Conservation (phyloP, 2,113 vertebrate genomes). For the Plotosus lineatus region DNA sequence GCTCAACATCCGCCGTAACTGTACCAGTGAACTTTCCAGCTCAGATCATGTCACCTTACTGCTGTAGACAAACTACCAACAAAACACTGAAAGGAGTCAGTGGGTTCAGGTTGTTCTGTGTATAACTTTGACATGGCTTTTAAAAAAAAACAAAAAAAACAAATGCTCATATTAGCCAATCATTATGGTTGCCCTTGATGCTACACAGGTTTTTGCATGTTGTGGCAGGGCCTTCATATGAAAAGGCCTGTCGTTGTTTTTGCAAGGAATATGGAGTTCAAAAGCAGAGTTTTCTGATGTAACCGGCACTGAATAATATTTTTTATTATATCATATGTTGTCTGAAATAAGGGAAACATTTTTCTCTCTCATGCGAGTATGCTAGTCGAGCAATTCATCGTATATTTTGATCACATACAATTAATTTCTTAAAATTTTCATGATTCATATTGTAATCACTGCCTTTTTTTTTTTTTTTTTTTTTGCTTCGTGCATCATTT, state of each 20-base stretch:
- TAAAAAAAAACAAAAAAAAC: too few relatives aligned
- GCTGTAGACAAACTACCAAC: not conserved
- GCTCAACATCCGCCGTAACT: constrained; percentile 8
- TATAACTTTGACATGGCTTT: not conserved
- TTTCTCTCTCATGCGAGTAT: not conserved
- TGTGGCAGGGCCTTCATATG: not conserved
- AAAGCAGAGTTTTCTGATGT: constrained; percentile 2
- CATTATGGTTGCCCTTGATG: not conserved
- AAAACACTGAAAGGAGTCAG: not conserved
- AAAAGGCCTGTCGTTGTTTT: not conserved
- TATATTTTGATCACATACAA: not conserved
- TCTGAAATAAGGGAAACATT: constrained; percentile 11
- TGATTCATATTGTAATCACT: not conserved
- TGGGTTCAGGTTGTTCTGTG: not conserved
- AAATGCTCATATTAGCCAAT: not conserved
- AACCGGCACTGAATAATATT: constrained; percentile 35
- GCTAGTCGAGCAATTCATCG: not conserved
- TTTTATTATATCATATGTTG: constrained; percentile 25
- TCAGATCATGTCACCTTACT: not conserved
- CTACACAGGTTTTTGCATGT: constrained; percentile 28
- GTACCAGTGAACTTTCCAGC: not conserved
- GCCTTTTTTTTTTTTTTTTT: not conserved
- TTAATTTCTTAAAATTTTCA: not conserved
- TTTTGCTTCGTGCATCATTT: not conserved
- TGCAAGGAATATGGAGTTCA: constrained; percentile 12